phyloP scores from a whole-genome alignment of 2,888 invertebrate species.

The Rhamphomyia laevipes region DNA sequence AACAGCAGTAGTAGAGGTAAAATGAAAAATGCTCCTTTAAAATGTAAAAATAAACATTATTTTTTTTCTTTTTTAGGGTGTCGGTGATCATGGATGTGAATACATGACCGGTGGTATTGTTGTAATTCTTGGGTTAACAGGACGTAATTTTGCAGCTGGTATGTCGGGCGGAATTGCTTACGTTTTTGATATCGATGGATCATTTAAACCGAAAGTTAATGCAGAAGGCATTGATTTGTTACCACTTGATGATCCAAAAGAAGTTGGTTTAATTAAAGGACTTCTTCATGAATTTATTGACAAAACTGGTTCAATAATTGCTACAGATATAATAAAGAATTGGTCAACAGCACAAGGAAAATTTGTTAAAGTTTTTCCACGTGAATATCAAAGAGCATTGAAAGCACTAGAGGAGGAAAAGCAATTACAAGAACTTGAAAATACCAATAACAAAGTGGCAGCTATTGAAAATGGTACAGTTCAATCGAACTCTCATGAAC shows the following conservation, averaged over 20 bases:
- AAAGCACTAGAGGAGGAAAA: conserved; percentile 47
- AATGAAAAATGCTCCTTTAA: not conserved
- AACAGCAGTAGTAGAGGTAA: conserved; percentile 79
- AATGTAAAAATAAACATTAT: not conserved
- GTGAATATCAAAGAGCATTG: conserved; percentile 87
- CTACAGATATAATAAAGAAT: conserved; percentile 60
- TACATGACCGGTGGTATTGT: conserved; percentile 97
- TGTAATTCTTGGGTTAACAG: conserved; percentile 86
- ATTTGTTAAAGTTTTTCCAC: conserved; percentile 95
- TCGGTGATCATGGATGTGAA: conserved; percentile 99
- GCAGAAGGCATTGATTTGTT: conserved; percentile 89
- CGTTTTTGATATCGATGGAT: conserved; percentile 80
- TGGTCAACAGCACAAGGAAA: conserved; percentile 66
- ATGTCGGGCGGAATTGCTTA: conserved; percentile 97
- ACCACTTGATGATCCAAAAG: conserved; percentile 64
- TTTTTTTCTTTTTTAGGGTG: conserved; percentile 46
- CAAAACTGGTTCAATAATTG: conserved; percentile 81
- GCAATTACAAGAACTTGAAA: conserved; percentile 17
- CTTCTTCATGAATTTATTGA: conserved; percentile 74
- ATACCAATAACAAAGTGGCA: conserved; percentile 14
- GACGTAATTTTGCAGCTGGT: conserved; percentile 97
- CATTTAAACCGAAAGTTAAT: conserved; percentile 81
- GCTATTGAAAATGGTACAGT: conserved; percentile 29
- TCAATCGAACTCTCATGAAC: conserved; percentile 37
- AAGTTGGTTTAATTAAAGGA: conserved; percentile 61